Conservation (phyloP, 1,140 invertebrate species). For the Delia radicum region DNA sequence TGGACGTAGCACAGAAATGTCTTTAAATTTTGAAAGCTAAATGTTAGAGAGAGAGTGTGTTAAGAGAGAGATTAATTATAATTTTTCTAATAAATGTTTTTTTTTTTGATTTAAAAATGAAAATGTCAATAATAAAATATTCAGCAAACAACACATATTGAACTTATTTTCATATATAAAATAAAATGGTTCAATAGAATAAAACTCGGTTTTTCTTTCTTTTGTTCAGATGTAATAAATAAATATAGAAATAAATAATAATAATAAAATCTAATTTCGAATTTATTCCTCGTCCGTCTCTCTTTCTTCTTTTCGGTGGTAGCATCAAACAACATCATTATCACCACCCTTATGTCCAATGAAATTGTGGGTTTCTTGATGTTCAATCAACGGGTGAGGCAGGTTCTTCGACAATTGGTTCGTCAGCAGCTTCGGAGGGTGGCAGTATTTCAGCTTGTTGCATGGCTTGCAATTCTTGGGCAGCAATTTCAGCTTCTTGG, state of each 20-base stretch:
- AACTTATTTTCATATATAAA: no score
- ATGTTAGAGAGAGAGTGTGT: background rate
- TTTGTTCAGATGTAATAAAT: no score
- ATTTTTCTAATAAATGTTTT: background rate
- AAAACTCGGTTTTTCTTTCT: no score
- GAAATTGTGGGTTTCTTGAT: conserved; percentile 45
- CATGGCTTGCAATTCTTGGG: conserved; percentile 55
- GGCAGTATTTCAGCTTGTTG: conserved; percentile 33
- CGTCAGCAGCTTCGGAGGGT: conserved; percentile 39
- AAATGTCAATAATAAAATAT: background rate
- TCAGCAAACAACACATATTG: conserved; percentile 12
- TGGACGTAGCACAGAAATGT: no score
- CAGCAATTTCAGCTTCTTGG: conserved; percentile 61
- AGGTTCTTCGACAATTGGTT: conserved; percentile 48
- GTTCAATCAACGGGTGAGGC: conserved; percentile 38
- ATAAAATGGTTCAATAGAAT: background rate
- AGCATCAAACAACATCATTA: conserved; percentile 26
- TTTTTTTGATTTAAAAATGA: background rate
- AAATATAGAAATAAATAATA: conserved; percentile 38
- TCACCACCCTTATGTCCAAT: conserved; percentile 36
- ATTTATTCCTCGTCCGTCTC: conserved; percentile 26
- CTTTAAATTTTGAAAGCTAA: background rate
- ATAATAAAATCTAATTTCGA: conserved; percentile 38
- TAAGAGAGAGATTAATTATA: background rate
- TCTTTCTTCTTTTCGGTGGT: conserved; percentile 53